Evolutionary conservation across 37 sponge, comb jelly and placozoan species (phyloP).

Genomic region (Eunapius fragilis): DNA sequence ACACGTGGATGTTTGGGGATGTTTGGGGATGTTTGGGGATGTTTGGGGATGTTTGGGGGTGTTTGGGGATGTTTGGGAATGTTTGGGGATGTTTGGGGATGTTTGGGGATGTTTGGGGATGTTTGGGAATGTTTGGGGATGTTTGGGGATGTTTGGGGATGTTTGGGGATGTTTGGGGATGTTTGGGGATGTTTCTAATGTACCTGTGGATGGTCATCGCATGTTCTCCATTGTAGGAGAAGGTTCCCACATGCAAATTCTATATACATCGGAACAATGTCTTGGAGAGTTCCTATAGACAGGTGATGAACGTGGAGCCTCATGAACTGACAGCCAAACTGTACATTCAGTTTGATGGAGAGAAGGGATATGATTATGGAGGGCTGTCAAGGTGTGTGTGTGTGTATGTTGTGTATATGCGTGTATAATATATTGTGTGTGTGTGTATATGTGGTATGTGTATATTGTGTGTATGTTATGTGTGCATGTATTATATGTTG

Average conservation of each 20-base stretch:
- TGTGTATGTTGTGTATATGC: neutral
- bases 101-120: no score
- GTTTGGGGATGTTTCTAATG: no score
- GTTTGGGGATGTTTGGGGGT: no score
- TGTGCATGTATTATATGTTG: slow-evolving; percentile 52
- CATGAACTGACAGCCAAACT: slow-evolving; percentile 66
- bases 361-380: slow-evolving; percentile 96
- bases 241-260: neutral
- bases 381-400: slow-evolving; percentile 83
- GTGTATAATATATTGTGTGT: neutral
- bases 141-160: no score
- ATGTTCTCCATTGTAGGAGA: neutral
- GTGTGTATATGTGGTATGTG: neutral
- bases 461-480: neutral
- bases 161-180: no score
- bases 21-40: no score
- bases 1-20: no score
- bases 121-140: no score
- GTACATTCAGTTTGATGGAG: slow-evolving; percentile 86
- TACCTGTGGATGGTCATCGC: neutral
- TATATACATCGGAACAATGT: slow-evolving; percentile 48
- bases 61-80: no score
- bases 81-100: no score
- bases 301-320: slow-evolving; percentile 69
- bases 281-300: slow-evolving; percentile 84